phyloP scores from a whole-genome alignment of 2,888 invertebrate genomes.

The Augiades crinisus region DNA sequence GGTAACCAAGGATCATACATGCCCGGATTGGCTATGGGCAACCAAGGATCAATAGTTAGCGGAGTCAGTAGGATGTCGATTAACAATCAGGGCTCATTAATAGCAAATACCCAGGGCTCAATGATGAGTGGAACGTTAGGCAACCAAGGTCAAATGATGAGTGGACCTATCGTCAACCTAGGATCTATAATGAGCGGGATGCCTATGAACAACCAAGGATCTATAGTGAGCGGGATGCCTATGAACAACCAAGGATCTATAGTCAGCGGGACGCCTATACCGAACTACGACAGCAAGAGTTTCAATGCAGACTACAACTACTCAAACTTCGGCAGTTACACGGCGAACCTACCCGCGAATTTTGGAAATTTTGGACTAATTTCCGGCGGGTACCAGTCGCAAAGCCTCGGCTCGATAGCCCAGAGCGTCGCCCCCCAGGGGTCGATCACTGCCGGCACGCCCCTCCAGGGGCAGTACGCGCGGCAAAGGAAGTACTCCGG shows the following conservation, averaged over 20 bases:
- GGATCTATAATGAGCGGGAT: conserved; percentile 7
- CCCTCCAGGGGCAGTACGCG: conserved; percentile 44
- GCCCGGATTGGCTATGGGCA: not conserved
- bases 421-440: conserved; percentile 29
- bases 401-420: conserved; percentile 27
- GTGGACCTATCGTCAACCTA: conserved; percentile 2
- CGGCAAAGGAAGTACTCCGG: conserved; percentile 81
- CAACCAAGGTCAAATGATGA: not conserved
- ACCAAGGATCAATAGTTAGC: conserved; percentile 19
- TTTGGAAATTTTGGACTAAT: conserved; percentile 32
- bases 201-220: not conserved
- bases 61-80: not conserved
- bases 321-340: conserved; percentile 15
- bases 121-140: not conserved
- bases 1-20: not conserved
- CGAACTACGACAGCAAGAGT: conserved; percentile 30
- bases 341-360: conserved; percentile 20
- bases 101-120: not conserved
- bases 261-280: conserved; percentile 21
- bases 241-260: conserved; percentile 19
- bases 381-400: conserved; percentile 27
- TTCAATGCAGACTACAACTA: conserved; percentile 28
- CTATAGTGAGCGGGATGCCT: conserved; percentile 11
- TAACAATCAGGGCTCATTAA: not conserved
- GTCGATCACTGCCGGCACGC: conserved; percentile 53